Evolutionary conservation across 2,113 vertebrate genomes (phyloP).

Genomic region (Clarias magur): DNA sequence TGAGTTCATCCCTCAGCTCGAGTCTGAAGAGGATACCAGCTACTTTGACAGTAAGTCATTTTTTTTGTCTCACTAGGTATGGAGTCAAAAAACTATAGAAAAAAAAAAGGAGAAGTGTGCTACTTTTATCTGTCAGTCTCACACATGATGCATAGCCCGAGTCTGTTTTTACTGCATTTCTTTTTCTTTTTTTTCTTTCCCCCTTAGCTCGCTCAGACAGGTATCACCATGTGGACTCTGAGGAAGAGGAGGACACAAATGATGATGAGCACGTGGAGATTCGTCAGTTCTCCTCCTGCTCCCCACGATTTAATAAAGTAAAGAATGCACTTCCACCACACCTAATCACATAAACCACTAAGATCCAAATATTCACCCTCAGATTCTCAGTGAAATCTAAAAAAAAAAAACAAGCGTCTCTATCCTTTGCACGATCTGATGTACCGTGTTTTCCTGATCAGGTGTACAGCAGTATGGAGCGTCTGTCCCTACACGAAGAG

Average conservation of each 20-base stretch:
- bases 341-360: not conserved
- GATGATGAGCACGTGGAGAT: conserved; percentile 93
- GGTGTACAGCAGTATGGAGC: conserved; percentile 98
- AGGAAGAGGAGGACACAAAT: conserved; percentile 94
- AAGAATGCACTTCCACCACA: not conserved
- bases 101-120: not conserved
- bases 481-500: conserved; percentile 90
- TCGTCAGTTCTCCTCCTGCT: conserved; percentile 95
- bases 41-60: conserved; percentile 94
- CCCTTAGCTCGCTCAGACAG: conserved; percentile 86
- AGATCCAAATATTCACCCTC: too few relatives aligned
- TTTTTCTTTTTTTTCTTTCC: not conserved
- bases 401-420: not conserved
- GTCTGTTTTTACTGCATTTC: not conserved
- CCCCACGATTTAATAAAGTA: conserved; percentile 95
- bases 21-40: conserved; percentile 97
- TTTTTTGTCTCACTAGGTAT: not conserved
- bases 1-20: conserved; percentile 96
- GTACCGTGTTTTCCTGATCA: conserved; percentile 56
- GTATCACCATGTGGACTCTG: conserved; percentile 93
- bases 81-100: not conserved
- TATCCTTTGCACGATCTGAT: not conserved
- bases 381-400: not conserved
- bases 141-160: not conserved
- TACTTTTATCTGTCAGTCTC: conserved; percentile 9